phyloP scores from a whole-genome alignment of 2,113 vertebrate genomes.

The cat (Felis catus) region F.catus_Fca126_mat1.0 CM031424.1:20790001-20790500 shows the following conservation, averaged over 20 bases:
- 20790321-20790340: background rate
- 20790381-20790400: background rate
- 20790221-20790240: no score
- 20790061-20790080: no score
- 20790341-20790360: background rate
- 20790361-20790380: background rate
- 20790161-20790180: no score
- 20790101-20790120: no score
- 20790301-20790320: background rate
- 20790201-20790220: no score
- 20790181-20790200: no score
- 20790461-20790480: background rate
- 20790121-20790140: no score
- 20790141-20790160: no score
- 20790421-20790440: background rate
- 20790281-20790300: background rate
- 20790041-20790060: no score
- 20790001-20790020: background rate
- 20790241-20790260: no score
- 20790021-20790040: background rate
- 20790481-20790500: background rate
- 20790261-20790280: no score
- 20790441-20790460: slow-evolving; percentile 8
- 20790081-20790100: no score
- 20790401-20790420: background rate